Evolutionary conservation across 2,113 vertebrate species (phyloP), one percentile per base, ranked within the genome.

Genomic region (Oophaga pumilio): DNA sequence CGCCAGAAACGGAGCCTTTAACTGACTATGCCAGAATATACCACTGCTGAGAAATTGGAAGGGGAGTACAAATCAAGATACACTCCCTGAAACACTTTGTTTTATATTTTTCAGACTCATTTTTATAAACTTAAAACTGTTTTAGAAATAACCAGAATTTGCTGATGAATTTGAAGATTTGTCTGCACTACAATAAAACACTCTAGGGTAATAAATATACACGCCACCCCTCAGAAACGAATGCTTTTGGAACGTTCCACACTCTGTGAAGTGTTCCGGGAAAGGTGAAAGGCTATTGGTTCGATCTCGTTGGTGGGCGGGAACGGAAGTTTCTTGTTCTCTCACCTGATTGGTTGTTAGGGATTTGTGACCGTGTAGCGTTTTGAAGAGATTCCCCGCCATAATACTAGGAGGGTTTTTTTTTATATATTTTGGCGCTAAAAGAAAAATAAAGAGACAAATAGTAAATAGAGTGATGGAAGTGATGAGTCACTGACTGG

Each of bases 351-450:
- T 43, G 83, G 83, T 15, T 33, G 26, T 6, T 18, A 8, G 64
- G 1, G 8, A 5, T 57, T 53, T 53, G 7, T 26, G 17, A 24
- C 8, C 50, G 50, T 8, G 66, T 20, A 5, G 12, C 3, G 33
- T 26, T 71, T 86, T 79, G 62, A 69, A 86, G 50, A 14, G 20
- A 68, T 86, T 71, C 50, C 85, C 50, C 85, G 85, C 85, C 85
- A 87, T 43, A 80, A 80, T 53, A 13, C 3, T 24, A 1, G 15
- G 4, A 8, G 22, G 33, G 3, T 43, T 43, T 43, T 43, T 43
- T 43, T 33, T 33, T 33, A 33, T 33, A 4, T 5, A 1, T 80
- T 80, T 87, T 87, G 76, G 85, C 85, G 85, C 76, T 28, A 87
- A 85, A 80, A 26, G 6, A 8, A 69, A 28, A 6, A 17, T 3